Evolutionary conservation across 2,888 invertebrate species (phyloP), one percentile per base, ranked within the genome.

Genomic region (Apamea anceps): DNA sequence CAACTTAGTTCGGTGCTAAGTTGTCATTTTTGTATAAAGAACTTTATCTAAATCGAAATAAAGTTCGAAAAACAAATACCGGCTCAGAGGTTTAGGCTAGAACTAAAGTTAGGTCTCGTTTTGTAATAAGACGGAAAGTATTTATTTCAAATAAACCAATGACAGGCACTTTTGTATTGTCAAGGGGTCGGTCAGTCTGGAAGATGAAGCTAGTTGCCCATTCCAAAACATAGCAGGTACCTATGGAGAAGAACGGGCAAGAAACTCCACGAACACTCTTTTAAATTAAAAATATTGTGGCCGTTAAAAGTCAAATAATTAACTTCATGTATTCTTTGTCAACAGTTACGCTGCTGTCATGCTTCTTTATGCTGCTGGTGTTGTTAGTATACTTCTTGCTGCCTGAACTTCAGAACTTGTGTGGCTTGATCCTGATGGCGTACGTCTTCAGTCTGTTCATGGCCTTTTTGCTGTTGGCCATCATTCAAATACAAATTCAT

Each of bases 351-450:
- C 75, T 93, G 28, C 68, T 92, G 1, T 94, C 95, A 5, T 91
- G 92, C 57, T 85, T 93, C 51, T 95, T 95, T 81, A 84, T 95
- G 80, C 51, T 91, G 0, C 63, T 94, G 48, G 94, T 95, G 18
- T 82, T 95, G 77, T 66, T 93, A 18, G 95, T 94, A 3, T 95
- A 95, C 85, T 37, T 74, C 5, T 15, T 94, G 25, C 91, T 95
- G 42, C 92, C 93, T 0, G 94, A 94, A 72, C 91, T 95, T 2
- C 89, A 92, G 77, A 95, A 94, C 79, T 85, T 95, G 13, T 91
- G 92, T 25, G 95, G 95, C 0, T 66, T 91, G 86, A 93, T 95
- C 42, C 88, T 95, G 54, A 95, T 95, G 93, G 93, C 94, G 0
- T 95, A 95, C 72, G 94, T 94, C 21, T 88, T 88, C 32, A 93